Evolutionary conservation across 2,113 vertebrate species (phyloP).

Genomic region (Oreochromis aureus): DNA sequence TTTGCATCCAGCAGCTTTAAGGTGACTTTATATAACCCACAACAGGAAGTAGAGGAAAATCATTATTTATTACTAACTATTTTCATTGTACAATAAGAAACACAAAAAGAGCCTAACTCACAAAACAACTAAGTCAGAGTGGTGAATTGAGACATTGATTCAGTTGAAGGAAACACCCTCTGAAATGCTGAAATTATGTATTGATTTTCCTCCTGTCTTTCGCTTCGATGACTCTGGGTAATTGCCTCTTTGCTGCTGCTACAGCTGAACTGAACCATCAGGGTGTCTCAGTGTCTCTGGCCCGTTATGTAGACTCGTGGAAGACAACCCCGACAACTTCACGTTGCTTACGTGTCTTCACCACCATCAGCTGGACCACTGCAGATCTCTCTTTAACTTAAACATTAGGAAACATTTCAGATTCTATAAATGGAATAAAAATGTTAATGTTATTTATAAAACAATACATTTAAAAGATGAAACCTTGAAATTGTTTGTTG

Average conservation of each 20-base stretch:
- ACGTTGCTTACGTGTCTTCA: neutral
- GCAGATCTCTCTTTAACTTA: neutral
- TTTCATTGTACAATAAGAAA: neutral
- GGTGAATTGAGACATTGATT: constrained; percentile 62
- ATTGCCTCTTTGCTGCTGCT: constrained; percentile 62
- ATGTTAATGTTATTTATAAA: neutral
- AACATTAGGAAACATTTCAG: neutral
- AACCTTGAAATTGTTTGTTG: neutral
- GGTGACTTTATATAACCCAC: neutral
- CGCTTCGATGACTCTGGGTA: constrained; percentile 62
- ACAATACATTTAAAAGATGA: neutral
- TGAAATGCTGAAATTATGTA: constrained; percentile 71
- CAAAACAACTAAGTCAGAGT: constrained; percentile 11
- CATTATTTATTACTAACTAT: constrained; percentile 18
- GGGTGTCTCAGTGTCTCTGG: constrained; percentile 42
- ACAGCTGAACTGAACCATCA: constrained; percentile 42
- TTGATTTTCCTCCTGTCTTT: constrained; percentile 69
- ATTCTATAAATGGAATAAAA: neutral
- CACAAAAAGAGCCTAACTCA: constrained; percentile 1
- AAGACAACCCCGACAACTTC: neutral
- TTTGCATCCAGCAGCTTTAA: constrained; percentile 13
- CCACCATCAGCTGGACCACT: neutral
- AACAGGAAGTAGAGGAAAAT: neutral
- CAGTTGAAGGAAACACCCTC: constrained; percentile 61
- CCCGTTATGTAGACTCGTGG: constrained; percentile 19